Evolutionary conservation across 2,888 invertebrate genomes (phyloP).

Genomic region (Erannis defoliaria): DNA sequence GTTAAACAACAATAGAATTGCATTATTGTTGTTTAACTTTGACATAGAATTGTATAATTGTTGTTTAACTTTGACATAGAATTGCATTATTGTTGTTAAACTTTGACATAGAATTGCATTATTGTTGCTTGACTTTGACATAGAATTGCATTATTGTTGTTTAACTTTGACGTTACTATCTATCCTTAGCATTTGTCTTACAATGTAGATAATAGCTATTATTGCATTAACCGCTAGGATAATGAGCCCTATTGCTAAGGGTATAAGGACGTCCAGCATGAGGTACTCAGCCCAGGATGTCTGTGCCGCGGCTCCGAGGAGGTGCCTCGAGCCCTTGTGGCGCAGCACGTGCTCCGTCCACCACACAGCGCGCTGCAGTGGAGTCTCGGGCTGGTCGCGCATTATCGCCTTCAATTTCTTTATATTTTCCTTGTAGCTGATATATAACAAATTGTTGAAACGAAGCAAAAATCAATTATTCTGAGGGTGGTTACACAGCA

Average conservation of each 20-base stretch:
- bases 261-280: slow-evolving; percentile 34
- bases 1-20: too few species aligned
- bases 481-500: too few species aligned
- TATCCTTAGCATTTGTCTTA: background rate
- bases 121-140: too few species aligned
- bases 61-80: too few species aligned
- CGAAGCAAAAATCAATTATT: background rate
- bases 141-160: background rate
- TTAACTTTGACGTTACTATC: background rate
- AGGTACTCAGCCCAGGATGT: slow-evolving; percentile 56
- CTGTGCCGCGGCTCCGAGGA: slow-evolving; percentile 64
- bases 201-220: background rate
- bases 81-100: too few species aligned
- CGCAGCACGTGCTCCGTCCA: slow-evolving; percentile 80
- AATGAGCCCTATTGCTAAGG: slow-evolving; percentile 5
- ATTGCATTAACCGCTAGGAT: background rate
- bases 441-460: background rate
- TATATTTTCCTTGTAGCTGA: slow-evolving; percentile 40
- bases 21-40: too few species aligned
- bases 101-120: too few species aligned
- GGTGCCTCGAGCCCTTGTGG: slow-evolving; percentile 70
- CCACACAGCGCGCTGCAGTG: slow-evolving; percentile 74
- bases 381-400: slow-evolving; percentile 62
- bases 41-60: too few species aligned
- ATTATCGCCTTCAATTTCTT: slow-evolving; percentile 41